Evolutionary conservation across 1,140 invertebrate species (phyloP).

Genomic region (Leptinotarsa undecemlineata): DNA sequence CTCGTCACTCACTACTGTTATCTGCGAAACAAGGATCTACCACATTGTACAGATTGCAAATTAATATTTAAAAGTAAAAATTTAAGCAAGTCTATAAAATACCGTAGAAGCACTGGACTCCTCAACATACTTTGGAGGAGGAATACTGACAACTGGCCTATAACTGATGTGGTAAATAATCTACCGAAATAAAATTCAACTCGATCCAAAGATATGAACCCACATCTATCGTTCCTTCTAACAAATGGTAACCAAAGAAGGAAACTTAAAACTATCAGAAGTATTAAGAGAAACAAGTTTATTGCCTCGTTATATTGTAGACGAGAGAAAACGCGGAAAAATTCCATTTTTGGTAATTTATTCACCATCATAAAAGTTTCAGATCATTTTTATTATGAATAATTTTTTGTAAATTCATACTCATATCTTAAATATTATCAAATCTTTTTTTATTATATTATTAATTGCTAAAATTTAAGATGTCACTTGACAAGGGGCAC

Average conservation of each 20-base stretch:
- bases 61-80: too few relatives aligned
- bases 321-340: background rate
- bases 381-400: constrained; percentile 34
- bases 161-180: constrained; percentile 9
- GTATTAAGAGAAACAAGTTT: background rate
- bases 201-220: background rate
- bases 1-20: too few relatives aligned
- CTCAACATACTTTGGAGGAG: too few relatives aligned
- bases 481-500: constrained; percentile 59
- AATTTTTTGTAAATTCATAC: constrained; percentile 52
- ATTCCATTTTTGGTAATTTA: constrained; percentile 20
- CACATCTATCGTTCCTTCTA: background rate
- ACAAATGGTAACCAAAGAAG: background rate
- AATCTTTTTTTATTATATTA: constrained; percentile 53
- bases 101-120: too few relatives aligned
- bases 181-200: constrained; percentile 15
- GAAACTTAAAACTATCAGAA: background rate
- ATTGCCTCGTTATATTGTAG: background rate
- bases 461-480: constrained; percentile 57
- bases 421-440: constrained; percentile 55
- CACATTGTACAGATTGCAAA: too few relatives aligned
- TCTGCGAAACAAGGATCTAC: too few relatives aligned
- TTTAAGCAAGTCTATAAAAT: too few relatives aligned
- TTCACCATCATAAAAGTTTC: constrained; percentile 16
- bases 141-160: background rate